Evolutionary conservation across 2,797 vertebrate species (phyloP).

Genomic region (Artibeus jamaicensis): DNA sequence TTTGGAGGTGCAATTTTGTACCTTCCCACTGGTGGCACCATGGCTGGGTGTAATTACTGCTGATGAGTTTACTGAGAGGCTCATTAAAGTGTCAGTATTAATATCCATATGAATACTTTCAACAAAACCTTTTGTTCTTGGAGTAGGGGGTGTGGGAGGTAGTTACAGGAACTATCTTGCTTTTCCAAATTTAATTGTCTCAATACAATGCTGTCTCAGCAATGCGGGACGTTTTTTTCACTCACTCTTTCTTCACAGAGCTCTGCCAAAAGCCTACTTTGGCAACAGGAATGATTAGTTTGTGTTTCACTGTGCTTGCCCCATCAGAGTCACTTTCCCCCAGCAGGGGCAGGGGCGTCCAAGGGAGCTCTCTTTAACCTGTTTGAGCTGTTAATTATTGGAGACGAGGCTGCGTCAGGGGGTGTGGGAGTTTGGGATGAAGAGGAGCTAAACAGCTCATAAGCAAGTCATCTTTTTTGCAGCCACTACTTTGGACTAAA

Average conservation of each 20-base stretch:
- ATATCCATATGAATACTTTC: constrained; percentile 75
- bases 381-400: constrained; percentile 9
- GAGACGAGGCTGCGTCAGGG: not conserved
- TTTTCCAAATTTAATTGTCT: constrained; percentile 77
- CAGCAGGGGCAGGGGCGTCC: not conserved
- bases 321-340: constrained; percentile 60
- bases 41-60: constrained; percentile 60
- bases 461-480: not conserved
- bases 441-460: not conserved
- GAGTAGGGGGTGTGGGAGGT: constrained; percentile 64
- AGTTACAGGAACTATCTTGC: constrained; percentile 72
- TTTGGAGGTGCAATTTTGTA: constrained; percentile 56
- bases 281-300: constrained; percentile 71
- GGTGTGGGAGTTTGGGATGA: not conserved
- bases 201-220: constrained; percentile 77
- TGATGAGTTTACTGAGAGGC: constrained; percentile 67
- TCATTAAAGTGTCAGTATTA: constrained; percentile 75
- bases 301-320: constrained; percentile 73
- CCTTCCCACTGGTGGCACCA: constrained; percentile 53
- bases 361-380: constrained; percentile 7
- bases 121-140: constrained; percentile 75
- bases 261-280: constrained; percentile 77
- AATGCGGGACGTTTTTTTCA: constrained; percentile 46
- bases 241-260: not conserved
- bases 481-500: not conserved